Conservation (phyloP, 1,140 invertebrate genomes). For the Camponotus floridanus region DNA sequence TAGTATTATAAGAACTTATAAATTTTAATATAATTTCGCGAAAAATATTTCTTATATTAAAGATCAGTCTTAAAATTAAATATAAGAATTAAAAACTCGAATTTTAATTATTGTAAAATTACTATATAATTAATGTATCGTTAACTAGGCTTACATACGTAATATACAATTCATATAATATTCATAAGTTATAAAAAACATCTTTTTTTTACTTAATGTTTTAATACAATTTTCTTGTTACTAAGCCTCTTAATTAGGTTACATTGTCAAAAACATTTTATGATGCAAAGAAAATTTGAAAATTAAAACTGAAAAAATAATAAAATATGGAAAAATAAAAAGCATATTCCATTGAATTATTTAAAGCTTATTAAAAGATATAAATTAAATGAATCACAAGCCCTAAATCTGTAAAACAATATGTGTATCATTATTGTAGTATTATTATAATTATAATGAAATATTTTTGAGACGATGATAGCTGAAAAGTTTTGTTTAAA, state of each 20-base stretch:
- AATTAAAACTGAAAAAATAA: background rate
- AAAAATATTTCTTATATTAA: background rate
- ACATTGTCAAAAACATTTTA: background rate
- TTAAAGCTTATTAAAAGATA: conserved; percentile 45
- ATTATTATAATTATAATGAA: background rate
- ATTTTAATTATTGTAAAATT: background rate
- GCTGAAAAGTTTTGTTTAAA: conserved; percentile 10
- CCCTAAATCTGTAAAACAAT: background rate
- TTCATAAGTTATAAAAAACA: conserved; percentile 16
- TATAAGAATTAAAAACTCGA: conserved; percentile 6
- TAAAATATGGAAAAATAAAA: conserved; percentile 23
- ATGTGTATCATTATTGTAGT: conserved; percentile 26
- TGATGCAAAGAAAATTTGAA: conserved; percentile 17
- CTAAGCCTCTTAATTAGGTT: conserved; percentile 10
- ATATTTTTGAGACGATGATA: conserved; percentile 9
- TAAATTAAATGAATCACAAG: conserved; percentile 27
- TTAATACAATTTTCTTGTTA: background rate
- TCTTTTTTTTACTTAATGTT: background rate
- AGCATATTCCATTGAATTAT: background rate
- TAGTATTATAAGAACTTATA: background rate
- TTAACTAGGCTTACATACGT: conserved; percentile 23
- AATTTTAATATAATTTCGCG: background rate
- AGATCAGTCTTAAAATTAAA: conserved; percentile 38
- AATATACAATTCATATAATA: conserved; percentile 46
- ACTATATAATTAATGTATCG: background rate